Conservation (phyloP, 2,888 invertebrate species). For the Apamea monoglypha region DNA sequence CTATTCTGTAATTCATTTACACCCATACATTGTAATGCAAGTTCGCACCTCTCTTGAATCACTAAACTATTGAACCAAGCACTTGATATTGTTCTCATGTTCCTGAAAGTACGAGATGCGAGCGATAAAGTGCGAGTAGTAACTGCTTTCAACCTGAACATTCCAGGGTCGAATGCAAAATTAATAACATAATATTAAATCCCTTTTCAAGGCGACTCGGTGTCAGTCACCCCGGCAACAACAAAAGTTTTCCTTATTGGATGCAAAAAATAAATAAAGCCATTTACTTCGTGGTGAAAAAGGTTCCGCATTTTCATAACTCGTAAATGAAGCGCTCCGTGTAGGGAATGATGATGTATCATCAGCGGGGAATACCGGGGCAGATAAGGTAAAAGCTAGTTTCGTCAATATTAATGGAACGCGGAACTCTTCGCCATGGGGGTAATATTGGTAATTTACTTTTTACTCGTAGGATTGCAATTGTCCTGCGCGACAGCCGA, state of each 20-base stretch:
- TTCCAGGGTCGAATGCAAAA: conserved; percentile 14
- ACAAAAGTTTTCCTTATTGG: conserved; percentile 62
- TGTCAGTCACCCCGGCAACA: conserved; percentile 75
- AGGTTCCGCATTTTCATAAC: conserved; percentile 55
- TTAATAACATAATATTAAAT: conserved; percentile 30
- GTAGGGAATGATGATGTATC: conserved; percentile 47
- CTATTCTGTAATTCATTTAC: conserved; percentile 88
- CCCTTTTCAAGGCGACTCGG: conserved; percentile 70
- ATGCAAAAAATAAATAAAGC: conserved; percentile 58
- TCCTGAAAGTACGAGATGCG: conserved; percentile 45
- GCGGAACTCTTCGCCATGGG: conserved; percentile 61
- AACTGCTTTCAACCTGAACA: conserved; percentile 24
- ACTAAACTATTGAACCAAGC: conserved; percentile 60
- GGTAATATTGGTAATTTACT: conserved; percentile 37
- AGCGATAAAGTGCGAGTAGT: conserved; percentile 24
- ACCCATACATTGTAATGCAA: conserved; percentile 80
- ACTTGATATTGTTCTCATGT: conserved; percentile 58
- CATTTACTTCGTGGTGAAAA: conserved; percentile 52
- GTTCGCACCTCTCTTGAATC: conserved; percentile 74
- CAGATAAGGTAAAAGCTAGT: conserved; percentile 48
- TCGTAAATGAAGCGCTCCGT: conserved; percentile 42
- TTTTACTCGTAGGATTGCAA: conserved; percentile 60
- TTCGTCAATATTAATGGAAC: conserved; percentile 49
- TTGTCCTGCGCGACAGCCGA: conserved; percentile 70
- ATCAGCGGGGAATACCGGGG: conserved; percentile 55